Conservation (phyloP, 2,797 vertebrate genomes). For the Halcyon chelicuti region DNA sequence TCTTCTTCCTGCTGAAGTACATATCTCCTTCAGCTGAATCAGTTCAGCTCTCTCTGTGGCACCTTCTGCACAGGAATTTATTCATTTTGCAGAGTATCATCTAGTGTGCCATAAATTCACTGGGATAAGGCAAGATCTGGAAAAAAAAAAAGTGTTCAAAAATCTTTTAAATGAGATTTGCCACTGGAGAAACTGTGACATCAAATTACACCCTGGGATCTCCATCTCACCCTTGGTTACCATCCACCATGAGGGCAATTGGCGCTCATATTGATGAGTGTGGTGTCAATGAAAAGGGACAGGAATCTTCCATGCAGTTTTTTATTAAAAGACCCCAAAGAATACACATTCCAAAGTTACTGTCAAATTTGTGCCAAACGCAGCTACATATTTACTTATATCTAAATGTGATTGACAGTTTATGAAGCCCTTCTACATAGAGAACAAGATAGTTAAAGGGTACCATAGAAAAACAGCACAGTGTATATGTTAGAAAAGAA, state of each 20-base stretch:
- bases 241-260: neutral
- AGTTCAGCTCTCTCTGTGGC: neutral
- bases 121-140: neutral
- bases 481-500: neutral
- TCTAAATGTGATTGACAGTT: neutral
- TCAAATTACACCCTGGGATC: neutral
- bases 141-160: neutral
- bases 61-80: neutral
- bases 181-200: neutral
- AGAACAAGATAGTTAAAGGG: neutral
- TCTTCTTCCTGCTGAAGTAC: neutral
- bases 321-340: neutral
- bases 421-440: neutral
- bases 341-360: neutral
- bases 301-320: neutral
- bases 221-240: neutral
- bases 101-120: neutral
- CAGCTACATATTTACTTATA: neutral
- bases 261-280: neutral
- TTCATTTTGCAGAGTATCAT: neutral
- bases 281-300: neutral
- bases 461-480: neutral
- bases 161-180: neutral
- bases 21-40: neutral
- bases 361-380: neutral